Conservation (phyloP, 37 sponge, comb jelly and placozoan species). For the Amphimedon queenslandica region DNA sequence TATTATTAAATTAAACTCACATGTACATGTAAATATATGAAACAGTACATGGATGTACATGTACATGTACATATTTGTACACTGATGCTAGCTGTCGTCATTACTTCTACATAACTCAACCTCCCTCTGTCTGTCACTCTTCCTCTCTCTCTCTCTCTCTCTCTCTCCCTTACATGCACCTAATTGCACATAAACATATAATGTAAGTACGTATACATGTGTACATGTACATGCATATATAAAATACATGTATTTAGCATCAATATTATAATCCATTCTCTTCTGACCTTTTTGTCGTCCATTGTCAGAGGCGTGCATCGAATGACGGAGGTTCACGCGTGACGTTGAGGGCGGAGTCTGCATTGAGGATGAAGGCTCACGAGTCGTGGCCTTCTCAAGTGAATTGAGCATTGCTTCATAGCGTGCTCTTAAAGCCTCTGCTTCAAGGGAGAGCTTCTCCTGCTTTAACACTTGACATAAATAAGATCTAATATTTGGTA, state of each 20-base stretch:
- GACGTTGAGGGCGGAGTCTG: not conserved
- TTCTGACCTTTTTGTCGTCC: too few relatives aligned
- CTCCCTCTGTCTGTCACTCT: too few relatives aligned
- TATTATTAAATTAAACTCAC: not conserved
- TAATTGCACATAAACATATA: too few relatives aligned
- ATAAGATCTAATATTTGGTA: slow-evolving; percentile 49
- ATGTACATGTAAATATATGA: not conserved
- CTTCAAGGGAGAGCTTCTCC: slow-evolving; percentile 55
- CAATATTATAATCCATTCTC: not conserved
- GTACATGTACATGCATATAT: not conserved
- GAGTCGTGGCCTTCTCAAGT: slow-evolving; percentile 49
- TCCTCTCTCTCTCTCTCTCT: too few relatives aligned
- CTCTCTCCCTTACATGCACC: too few relatives aligned
- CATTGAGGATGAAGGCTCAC: not conserved
- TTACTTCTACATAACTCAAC: too few relatives aligned
- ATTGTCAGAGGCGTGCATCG: not conserved
- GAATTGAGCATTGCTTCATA: slow-evolving; percentile 46
- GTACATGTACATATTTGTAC: not conserved
- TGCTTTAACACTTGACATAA: slow-evolving; percentile 45
- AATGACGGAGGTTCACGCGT: not conserved
- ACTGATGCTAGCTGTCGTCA: too few relatives aligned
- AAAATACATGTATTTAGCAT: not conserved
- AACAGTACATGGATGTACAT: not conserved
- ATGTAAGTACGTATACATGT: too few relatives aligned
- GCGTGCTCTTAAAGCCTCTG: slow-evolving; percentile 33